Conservation (phyloP, 1,140 invertebrate species). For the Pogonomyrmex barbatus region DNA sequence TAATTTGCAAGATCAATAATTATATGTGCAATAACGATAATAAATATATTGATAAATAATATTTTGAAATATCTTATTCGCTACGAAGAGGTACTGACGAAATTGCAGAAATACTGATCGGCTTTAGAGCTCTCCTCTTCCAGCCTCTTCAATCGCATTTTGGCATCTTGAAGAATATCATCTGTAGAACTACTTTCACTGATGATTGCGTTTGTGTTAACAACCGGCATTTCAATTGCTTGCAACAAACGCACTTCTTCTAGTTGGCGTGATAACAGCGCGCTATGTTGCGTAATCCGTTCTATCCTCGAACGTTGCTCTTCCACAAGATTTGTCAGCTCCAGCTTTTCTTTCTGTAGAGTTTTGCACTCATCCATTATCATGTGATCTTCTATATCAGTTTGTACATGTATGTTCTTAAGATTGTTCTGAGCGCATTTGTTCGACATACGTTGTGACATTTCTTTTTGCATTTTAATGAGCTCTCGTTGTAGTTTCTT, state of each 20-base stretch:
- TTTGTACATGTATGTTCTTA: constrained; percentile 79
- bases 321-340: constrained; percentile 79
- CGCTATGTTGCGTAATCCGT: constrained; percentile 79
- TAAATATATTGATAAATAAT: constrained; percentile 54
- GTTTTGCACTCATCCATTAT: constrained; percentile 66
- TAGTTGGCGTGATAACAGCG: constrained; percentile 80
- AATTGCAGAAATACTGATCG: constrained; percentile 82
- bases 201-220: constrained; percentile 76
- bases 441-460: not conserved
- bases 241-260: constrained; percentile 78
- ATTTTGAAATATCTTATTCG: constrained; percentile 36
- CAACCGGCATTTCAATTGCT: constrained; percentile 67
- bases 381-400: constrained; percentile 74
- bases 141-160: constrained; percentile 80
- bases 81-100: constrained; percentile 77
- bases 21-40: constrained; percentile 43
- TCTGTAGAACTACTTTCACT: constrained; percentile 85
- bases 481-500: constrained; percentile 81
- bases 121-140: constrained; percentile 83
- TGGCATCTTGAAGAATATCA: constrained; percentile 84
- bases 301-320: constrained; percentile 83
- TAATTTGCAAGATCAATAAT: constrained; percentile 3
- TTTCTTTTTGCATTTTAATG: constrained; percentile 66
- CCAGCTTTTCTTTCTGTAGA: constrained; percentile 78
- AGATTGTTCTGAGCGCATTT: constrained; percentile 35